Conservation (phyloP, 2,888 invertebrate genomes). For the Branchipolynoe longqiensis region DNA sequence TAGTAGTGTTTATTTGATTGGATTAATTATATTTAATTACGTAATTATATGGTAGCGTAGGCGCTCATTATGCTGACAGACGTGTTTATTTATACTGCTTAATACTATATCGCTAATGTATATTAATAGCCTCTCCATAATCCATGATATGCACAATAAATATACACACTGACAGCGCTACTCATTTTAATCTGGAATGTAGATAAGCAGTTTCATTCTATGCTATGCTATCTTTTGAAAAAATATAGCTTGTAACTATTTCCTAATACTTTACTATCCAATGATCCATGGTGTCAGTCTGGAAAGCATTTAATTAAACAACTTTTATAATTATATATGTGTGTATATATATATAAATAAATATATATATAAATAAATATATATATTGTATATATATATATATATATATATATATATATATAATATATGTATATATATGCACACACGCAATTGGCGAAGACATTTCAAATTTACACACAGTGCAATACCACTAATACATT, state of each 20-base stretch:
- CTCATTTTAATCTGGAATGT: slow-evolving; percentile 16
- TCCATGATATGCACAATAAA: slow-evolving; percentile 19
- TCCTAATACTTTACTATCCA: background rate
- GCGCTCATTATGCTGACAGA: no score
- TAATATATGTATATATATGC: no score
- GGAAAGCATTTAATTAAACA: background rate
- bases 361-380: no score
- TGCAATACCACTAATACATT: no score
- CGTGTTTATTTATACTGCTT: no score
- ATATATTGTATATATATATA: no score
- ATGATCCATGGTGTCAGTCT: background rate
- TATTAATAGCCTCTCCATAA: background rate
- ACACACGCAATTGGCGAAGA: no score
- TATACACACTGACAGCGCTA: background rate
- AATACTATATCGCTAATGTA: background rate
- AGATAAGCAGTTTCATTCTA: slow-evolving; percentile 25
- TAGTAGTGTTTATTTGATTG: background rate
- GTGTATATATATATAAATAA: no score
- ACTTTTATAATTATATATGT: no score
- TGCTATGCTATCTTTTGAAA: background rate
- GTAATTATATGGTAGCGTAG: no score
- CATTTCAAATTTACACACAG: no score
- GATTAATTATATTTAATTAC: background rate
- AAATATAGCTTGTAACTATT: slow-evolving; percentile 5
- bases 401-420: no score